Percentiles rank a stretch among this genome's conserved stretches.
Conservation (phyloP, 2,888 invertebrate species). For the Ptychoptera albimana region DNA sequence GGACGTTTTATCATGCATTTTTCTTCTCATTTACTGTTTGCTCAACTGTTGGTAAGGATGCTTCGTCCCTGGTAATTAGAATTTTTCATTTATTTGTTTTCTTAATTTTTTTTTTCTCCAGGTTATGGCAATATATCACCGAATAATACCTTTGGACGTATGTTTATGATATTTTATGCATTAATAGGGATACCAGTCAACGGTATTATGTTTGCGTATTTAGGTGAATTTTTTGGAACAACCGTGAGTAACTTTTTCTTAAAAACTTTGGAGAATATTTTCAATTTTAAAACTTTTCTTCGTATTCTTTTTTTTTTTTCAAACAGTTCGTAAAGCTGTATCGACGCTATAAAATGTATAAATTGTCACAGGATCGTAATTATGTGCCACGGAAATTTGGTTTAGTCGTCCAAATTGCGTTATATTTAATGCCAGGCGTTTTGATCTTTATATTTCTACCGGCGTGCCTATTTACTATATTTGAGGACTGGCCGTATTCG, state of each 20-base stretch:
- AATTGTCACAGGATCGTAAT: constrained; percentile 40
- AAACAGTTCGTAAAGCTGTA: constrained; percentile 57
- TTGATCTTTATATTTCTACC: constrained; percentile 76
- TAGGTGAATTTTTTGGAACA: constrained; percentile 73
- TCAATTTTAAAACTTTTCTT: neutral
- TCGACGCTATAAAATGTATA: constrained; percentile 58
- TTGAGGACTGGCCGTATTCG: constrained; percentile 75
- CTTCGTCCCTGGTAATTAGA: neutral
- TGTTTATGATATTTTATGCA: constrained; percentile 77
- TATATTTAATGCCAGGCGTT: constrained; percentile 80
- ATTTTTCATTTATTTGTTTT: too few relatives aligned
- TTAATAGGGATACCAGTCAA: constrained; percentile 48
- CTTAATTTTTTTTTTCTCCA: constrained; percentile 26
- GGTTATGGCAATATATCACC: constrained; percentile 85
- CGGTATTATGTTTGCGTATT: constrained; percentile 50
- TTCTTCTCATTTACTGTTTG: constrained; percentile 85
- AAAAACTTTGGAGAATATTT: neutral
- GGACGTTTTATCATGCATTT: constrained; percentile 85
- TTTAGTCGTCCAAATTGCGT: constrained; percentile 59
- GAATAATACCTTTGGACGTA: constrained; percentile 58
- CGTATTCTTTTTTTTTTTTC: constrained; percentile 17
- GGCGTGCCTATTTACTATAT: constrained; percentile 65
- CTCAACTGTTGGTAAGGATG: constrained; percentile 68
- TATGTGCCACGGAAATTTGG: constrained; percentile 53
- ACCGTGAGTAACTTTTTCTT: constrained; percentile 38